Conservation (phyloP, 2,888 invertebrate species). For the Noctua pronuba region DNA sequence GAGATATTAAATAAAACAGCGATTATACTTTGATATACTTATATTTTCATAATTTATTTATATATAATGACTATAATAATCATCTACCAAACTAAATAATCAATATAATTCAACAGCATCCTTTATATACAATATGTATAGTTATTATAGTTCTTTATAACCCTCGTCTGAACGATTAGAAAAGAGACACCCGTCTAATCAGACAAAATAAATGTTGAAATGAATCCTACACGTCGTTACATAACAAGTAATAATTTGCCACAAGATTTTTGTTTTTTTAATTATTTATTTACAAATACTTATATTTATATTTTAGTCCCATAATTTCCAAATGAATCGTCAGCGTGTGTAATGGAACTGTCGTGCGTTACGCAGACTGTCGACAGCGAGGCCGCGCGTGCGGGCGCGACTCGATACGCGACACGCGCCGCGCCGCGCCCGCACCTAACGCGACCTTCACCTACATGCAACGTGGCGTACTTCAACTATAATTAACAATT, state of each 20-base stretch:
- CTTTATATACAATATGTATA: conserved; percentile 90
- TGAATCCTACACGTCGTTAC: conserved; percentile 81
- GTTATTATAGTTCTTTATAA: conserved; percentile 80
- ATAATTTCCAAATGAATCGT: conserved; percentile 86
- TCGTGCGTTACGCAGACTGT: conserved; percentile 48
- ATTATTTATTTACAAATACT: conserved; percentile 89
- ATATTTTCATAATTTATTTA: conserved; percentile 82
- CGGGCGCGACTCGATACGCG: not conserved
- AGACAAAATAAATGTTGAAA: conserved; percentile 84
- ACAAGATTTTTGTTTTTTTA: conserved; percentile 83
- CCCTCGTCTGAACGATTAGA: conserved; percentile 78
- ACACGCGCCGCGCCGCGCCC: not conserved
- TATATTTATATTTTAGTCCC: conserved; percentile 89
- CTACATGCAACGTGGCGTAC: conserved; percentile 59
- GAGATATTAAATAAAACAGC: conserved; percentile 36
- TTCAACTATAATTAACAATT: conserved; percentile 73
- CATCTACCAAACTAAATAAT: conserved; percentile 90
- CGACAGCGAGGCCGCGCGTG: conserved; percentile 16
- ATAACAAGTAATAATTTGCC: conserved; percentile 89
- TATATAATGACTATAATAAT: conserved; percentile 90
- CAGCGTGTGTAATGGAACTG: conserved; percentile 75
- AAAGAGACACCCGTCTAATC: conserved; percentile 79
- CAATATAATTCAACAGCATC: conserved; percentile 89
- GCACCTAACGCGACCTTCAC: conserved; percentile 1
- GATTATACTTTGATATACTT: conserved; percentile 86